Percentiles rank a stretch among this genome's conserved stretches.
These are phyloP conservation scores for Cuniculus paca DNA, from an alignment of 2,797 vertebrate species.

Conservation along the genomic window DNA sequence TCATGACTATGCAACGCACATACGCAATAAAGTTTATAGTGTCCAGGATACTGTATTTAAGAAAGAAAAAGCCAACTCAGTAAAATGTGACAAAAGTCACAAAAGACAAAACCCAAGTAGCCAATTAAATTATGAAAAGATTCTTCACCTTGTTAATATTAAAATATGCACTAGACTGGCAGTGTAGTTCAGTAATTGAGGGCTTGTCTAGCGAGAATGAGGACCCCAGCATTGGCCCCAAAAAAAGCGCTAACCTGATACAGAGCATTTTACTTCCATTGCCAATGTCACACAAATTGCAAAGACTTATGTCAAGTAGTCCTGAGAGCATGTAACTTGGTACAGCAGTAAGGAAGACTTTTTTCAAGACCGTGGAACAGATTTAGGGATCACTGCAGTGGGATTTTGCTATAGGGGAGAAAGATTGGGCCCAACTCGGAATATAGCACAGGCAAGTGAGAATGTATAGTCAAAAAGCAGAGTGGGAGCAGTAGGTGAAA, in stretches of 20 bases:
- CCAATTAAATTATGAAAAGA: background rate
- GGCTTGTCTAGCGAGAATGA: background rate
- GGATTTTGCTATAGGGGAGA: background rate
- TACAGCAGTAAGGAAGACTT: background rate
- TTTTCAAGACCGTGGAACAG: background rate
- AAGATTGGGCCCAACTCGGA: background rate
- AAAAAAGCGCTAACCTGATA: background rate
- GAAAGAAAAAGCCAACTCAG: conserved; percentile 5
- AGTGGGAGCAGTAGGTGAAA: background rate
- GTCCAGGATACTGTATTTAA: background rate
- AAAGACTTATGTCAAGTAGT: background rate
- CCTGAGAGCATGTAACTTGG: background rate
- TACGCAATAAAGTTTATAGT: background rate
- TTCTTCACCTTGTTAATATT: background rate
- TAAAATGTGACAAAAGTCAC: background rate
- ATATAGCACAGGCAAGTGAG: background rate
- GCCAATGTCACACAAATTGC: background rate
- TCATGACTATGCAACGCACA: background rate
- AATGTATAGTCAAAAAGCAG: background rate
- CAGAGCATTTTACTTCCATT: background rate
- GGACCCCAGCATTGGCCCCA: no score
- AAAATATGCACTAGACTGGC: background rate
- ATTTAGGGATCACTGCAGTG: background rate
- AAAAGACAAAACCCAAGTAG: conserved; percentile 27
- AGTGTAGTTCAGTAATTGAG: background rate